Conservation (phyloP, 2,113 vertebrate genomes). For the Lagopus muta region DNA sequence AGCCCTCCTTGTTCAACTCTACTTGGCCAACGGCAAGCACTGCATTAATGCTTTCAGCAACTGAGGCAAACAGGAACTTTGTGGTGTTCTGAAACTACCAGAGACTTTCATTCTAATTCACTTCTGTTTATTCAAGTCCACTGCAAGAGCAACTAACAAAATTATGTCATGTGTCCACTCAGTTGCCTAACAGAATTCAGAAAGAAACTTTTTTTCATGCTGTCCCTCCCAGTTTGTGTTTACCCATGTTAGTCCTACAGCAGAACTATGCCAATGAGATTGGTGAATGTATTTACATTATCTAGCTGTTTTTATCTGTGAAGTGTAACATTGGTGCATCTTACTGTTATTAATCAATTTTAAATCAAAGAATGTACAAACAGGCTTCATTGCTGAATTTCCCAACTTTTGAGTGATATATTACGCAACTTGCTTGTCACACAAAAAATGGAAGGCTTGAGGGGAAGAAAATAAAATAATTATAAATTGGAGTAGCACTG, state of each 20-base stretch:
- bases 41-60: not conserved
- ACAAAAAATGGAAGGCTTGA: constrained; percentile 43
- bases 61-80: not conserved
- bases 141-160: not conserved
- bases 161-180: constrained; percentile 20
- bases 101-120: not conserved
- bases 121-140: not conserved
- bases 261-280: constrained; percentile 14
- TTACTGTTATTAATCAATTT: constrained; percentile 60
- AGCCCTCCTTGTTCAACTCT: not conserved
- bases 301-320: constrained; percentile 34
- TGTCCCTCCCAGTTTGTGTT: constrained; percentile 9
- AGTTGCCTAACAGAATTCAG: constrained; percentile 4
- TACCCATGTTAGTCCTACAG: not conserved
- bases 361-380: constrained; percentile 42
- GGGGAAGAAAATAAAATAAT: constrained; percentile 53
- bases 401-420: constrained; percentile 41
- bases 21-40: not conserved
- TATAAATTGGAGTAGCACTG: constrained; percentile 17
- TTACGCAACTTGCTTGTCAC: constrained; percentile 63
- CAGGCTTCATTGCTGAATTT: constrained; percentile 46
- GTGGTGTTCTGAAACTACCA: not conserved
- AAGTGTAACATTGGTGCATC: constrained; percentile 17
- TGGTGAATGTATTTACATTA: constrained; percentile 47
- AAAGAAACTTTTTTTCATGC: constrained; percentile 21